phyloP scores from a whole-genome alignment of 2,113 vertebrate species.

The Vicugna pacos region DNA sequence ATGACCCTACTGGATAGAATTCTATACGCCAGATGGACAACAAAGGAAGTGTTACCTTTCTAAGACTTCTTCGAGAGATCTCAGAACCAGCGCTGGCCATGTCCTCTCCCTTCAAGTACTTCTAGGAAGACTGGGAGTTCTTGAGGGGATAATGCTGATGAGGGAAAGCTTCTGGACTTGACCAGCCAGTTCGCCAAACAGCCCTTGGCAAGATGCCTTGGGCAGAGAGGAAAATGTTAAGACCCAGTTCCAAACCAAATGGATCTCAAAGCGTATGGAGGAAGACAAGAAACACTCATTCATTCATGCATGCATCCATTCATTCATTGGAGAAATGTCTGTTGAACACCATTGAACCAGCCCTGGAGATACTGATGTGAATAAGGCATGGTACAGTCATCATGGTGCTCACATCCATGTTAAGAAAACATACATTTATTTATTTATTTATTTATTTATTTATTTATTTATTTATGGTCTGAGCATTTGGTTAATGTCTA shows the following conservation, averaged over 20 bases:
- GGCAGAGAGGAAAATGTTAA: background rate
- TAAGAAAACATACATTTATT: background rate
- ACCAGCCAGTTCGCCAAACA: background rate
- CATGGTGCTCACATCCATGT: background rate
- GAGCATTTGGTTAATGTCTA: background rate
- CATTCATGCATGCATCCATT: background rate
- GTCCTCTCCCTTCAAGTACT: background rate
- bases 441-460: background rate
- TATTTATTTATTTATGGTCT: background rate
- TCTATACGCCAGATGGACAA: background rate
- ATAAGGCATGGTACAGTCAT: background rate
- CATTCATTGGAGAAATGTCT: background rate
- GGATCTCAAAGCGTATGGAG: background rate
- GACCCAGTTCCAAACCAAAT: background rate
- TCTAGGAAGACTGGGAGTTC: background rate
- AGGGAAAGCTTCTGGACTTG: background rate
- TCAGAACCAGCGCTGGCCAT: background rate
- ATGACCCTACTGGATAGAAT: background rate
- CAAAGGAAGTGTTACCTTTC: background rate
- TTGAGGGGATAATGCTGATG: background rate
- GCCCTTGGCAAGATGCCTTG: background rate
- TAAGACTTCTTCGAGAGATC: background rate
- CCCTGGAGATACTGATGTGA: background rate
- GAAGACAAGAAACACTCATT: background rate
- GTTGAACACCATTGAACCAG: background rate